Conservation (phyloP, 92 coral and sea anemone species). For the Parazoanthus atlanticus region DNA sequence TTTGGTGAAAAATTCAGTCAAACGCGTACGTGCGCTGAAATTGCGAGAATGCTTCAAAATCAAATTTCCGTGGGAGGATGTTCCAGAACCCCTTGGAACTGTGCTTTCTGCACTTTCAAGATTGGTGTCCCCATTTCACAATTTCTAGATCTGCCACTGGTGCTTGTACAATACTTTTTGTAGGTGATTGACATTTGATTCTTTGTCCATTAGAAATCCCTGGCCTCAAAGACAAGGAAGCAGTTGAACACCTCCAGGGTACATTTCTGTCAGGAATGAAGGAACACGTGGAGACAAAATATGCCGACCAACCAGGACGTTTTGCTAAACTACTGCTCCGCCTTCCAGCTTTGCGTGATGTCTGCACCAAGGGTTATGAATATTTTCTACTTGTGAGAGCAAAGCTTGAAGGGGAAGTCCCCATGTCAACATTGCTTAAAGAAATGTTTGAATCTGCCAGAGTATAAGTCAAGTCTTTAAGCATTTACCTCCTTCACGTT, state of each 20-base stretch:
- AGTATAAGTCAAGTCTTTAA: slow-evolving; percentile 28
- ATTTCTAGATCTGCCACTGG: background rate
- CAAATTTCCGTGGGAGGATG: no score
- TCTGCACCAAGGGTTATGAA: slow-evolving; percentile 92
- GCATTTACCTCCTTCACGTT: no score
- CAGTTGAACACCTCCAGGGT: slow-evolving; percentile 75
- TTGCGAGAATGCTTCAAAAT: no score
- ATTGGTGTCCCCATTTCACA: no score
- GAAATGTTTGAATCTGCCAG: slow-evolving; percentile 97
- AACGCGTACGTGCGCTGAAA: no score
- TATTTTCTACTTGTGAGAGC: slow-evolving; percentile 87
- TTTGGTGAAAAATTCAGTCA: no score
- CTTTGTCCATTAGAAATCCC: slow-evolving; percentile 68
- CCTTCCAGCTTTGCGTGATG: slow-evolving; percentile 93
- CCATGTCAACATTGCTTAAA: slow-evolving; percentile 90
- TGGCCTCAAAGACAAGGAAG: slow-evolving; percentile 67
- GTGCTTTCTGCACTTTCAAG: no score
- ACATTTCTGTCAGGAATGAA: slow-evolving; percentile 83
- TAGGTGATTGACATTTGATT: background rate
- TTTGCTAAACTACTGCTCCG: slow-evolving; percentile 92
- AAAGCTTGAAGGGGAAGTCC: slow-evolving; percentile 92
- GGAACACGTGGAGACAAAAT: slow-evolving; percentile 75
- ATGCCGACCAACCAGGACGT: slow-evolving; percentile 84
- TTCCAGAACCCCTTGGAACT: no score
- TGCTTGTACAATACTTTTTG: background rate